Base-by-base conservation (phyloP, 1,140 invertebrate species). In the Centruroides sculpturatus region DNA sequence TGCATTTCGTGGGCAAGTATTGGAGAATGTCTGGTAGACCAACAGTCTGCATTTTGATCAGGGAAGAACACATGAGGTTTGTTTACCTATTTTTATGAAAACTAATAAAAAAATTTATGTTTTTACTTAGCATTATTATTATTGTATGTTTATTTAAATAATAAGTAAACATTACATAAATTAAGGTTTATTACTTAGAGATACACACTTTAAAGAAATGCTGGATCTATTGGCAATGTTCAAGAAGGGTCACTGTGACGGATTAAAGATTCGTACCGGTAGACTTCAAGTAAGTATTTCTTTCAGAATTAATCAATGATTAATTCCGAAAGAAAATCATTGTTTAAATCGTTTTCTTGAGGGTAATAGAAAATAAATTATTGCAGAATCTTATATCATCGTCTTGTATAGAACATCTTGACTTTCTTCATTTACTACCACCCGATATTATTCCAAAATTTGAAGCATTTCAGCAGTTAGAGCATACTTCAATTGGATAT, bases 1-100 rank as follows among this genome's bases (percentile, higher is more conserved):
- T 99, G 11, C 89, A 95, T 70, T 99, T 99, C 75, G 85, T 98
- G 63, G 84, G 87, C 13, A 85, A 86, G 71, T 96, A 96, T 73
- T 99, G 97, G 97, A 84, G 96, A 66, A 75, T 99, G 47, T 92
- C 91, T 5, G 96, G 97, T 4, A 80, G 96, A 56, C 97, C 96
- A 1, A 99, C 97, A 0, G 92, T 98, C 60, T 97, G 94, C 71
- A 81, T 99, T 64, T 76, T 99, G 4, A 89, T 98, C 56, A 80
- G 92, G 58, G 95, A 98, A 74, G 93, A 97, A 69, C 92, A 96
- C 71, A 92, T 97, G 86, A 83, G 80, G 80, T 82, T 60, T 47
- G 46, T 56, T 48, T 51, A 1, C 11, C 5, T 51, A 51, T 13
- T 51, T 51, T 51, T 41, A 41, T 41, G 5, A 41, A 23, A 41